phyloP scores from a whole-genome alignment of 2,888 invertebrate species.

The Chymomyza caudatula region DNA sequence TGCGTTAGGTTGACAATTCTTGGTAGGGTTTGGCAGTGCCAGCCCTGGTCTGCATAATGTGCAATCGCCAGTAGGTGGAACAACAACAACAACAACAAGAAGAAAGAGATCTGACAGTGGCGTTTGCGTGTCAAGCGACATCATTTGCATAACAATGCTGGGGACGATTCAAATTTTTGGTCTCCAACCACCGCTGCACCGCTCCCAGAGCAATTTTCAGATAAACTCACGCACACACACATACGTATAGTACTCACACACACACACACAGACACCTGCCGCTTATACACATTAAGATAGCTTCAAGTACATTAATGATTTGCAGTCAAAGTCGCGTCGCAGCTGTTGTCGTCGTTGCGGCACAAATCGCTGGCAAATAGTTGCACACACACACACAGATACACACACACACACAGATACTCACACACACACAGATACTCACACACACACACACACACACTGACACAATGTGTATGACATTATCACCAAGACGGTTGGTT shows the following conservation, averaged over 20 bases:
- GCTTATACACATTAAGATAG: slow-evolving; percentile 42
- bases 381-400: slow-evolving; percentile 8
- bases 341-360: slow-evolving; percentile 17
- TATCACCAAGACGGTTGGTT: slow-evolving; percentile 35
- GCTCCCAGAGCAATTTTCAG: slow-evolving; percentile 59
- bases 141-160: slow-evolving; percentile 78
- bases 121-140: slow-evolving; percentile 76
- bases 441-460: slow-evolving; percentile 2
- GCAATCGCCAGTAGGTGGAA: background rate
- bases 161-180: slow-evolving; percentile 70
- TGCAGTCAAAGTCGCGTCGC: slow-evolving; percentile 20
- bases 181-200: slow-evolving; percentile 32
- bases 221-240: background rate
- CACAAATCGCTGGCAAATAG: slow-evolving; percentile 53
- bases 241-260: slow-evolving; percentile 30
- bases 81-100: background rate
- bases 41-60: background rate
- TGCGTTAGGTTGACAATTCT: background rate
- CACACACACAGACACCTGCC: slow-evolving; percentile 36
- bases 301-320: slow-evolving; percentile 49
- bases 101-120: slow-evolving; percentile 20
- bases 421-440: slow-evolving; percentile 38
- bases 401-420: background rate
- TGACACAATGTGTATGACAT: slow-evolving; percentile 57
- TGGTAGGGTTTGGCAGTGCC: background rate